Evolutionary conservation across 37 sponge, comb jelly and placozoan species (phyloP).

Genomic region (Haliclona indistincta): DNA sequence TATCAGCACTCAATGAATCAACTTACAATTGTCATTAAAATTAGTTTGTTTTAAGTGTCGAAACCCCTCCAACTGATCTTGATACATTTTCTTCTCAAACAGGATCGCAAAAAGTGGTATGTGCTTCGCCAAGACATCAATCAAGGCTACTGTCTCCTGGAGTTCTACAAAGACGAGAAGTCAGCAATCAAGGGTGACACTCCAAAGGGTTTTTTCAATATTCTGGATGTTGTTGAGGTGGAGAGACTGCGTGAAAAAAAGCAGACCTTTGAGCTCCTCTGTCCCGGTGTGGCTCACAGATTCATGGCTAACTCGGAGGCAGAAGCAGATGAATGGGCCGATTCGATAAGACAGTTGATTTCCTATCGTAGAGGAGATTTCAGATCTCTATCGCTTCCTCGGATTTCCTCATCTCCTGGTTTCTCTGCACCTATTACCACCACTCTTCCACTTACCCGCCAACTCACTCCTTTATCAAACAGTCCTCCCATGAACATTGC

Average conservation of each 20-base stretch:
- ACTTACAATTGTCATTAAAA: no score
- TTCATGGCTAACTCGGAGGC: constrained; percentile 72
- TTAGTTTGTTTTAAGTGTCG: background rate
- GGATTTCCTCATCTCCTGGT: background rate
- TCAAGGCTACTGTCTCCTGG: constrained; percentile 43
- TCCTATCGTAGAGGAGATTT: constrained; percentile 46
- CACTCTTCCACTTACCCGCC: background rate
- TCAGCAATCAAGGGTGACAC: constrained; percentile 66
- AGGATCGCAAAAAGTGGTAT: constrained; percentile 82
- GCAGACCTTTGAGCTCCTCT: constrained; percentile 79
- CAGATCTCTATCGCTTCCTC: background rate
- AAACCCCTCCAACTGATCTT: background rate
- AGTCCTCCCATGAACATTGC: background rate
- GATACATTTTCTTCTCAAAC: background rate
- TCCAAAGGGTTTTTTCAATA: constrained; percentile 65
- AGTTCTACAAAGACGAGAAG: constrained; percentile 82
- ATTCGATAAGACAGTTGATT: constrained; percentile 26
- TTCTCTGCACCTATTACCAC: background rate
- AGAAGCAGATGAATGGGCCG: constrained; percentile 78
- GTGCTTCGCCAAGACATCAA: constrained; percentile 50
- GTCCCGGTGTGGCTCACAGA: constrained; percentile 73
- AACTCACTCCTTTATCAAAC: background rate
- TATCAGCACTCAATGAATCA: no score
- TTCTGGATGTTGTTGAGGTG: constrained; percentile 64
- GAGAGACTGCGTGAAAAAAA: constrained; percentile 58